Conservation (phyloP, 2,113 vertebrate genomes). For the Ptilonorhynchus violaceus region DNA sequence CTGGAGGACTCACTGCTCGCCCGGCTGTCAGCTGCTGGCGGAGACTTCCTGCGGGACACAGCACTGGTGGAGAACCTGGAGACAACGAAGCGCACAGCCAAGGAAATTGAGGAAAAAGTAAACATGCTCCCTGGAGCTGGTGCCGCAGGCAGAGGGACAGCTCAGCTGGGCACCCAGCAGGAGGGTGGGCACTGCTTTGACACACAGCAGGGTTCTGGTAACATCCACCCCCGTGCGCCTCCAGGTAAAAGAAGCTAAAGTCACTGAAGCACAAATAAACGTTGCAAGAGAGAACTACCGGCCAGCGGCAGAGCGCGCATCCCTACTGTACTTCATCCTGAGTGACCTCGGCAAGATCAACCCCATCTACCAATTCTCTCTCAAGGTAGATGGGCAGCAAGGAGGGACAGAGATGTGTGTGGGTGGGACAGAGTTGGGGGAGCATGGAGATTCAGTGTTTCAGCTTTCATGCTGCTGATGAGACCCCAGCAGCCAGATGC, state of each 20-base stretch:
- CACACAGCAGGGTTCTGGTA: accelerated
- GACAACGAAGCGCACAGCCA: constrained; percentile 73
- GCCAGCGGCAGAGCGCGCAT: constrained; percentile 54
- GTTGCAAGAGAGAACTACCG: constrained; percentile 72
- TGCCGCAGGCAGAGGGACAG: background rate
- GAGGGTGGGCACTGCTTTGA: background rate
- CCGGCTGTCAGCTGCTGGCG: constrained; percentile 63
- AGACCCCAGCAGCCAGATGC: background rate
- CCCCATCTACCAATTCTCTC: constrained; percentile 80
- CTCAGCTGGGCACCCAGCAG: accelerated
- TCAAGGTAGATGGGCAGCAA: constrained; percentile 57
- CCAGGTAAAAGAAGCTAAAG: constrained; percentile 74
- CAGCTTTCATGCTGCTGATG: background rate
- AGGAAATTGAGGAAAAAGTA: constrained; percentile 76
- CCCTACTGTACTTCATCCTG: constrained; percentile 79
- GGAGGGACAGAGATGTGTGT: background rate
- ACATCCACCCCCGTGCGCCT: accelerated
- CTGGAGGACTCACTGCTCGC: constrained; percentile 76
- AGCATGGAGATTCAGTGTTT: accelerated
- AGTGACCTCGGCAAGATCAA: constrained; percentile 78
- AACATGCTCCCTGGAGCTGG: accelerated
- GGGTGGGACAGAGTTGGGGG: accelerated
- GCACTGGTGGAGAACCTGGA: constrained; percentile 77
- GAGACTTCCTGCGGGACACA: constrained; percentile 72
- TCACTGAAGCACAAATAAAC: constrained; percentile 72